These are phyloP conservation scores for Pelecanus crispus DNA, from an alignment of 2,113 vertebrate species.

Conservation along the genomic window DNA sequence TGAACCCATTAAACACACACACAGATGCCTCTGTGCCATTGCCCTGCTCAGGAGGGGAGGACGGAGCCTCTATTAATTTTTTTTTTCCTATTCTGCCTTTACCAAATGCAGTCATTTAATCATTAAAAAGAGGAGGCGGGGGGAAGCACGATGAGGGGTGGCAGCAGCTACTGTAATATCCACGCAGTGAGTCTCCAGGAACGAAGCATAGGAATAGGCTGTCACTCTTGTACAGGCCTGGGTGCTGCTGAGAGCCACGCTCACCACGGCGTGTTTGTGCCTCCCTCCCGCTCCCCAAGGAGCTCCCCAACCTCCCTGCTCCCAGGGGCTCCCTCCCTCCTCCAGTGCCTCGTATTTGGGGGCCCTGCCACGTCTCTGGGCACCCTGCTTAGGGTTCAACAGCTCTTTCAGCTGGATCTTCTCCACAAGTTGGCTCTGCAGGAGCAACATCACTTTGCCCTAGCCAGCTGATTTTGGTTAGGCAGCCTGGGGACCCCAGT, in stretches of 20 bases:
- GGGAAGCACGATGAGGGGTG: background rate
- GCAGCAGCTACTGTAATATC: background rate
- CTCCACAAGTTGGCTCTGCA: fast-evolving
- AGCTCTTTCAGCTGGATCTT: background rate
- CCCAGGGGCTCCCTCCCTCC: background rate
- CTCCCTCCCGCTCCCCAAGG: background rate
- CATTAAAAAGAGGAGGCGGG: background rate
- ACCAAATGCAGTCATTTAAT: constrained; percentile 15
- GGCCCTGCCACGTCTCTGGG: background rate
- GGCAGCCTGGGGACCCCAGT: background rate
- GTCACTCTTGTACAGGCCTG: background rate
- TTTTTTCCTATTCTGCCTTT: background rate
- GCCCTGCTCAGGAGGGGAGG: background rate
- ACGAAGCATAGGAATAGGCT: background rate
- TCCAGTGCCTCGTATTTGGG: fast-evolving
- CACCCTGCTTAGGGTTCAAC: background rate
- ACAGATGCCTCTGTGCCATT: constrained; percentile 15
- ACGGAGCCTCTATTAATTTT: background rate
- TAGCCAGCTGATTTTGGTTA: no score
- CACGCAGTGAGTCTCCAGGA: background rate
- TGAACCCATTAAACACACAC: constrained; percentile 57
- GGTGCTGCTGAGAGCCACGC: background rate
- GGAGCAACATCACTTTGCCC: fast-evolving
- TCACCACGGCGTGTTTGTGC: fast-evolving
- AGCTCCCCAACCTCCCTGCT: background rate